These are phyloP conservation scores for Salticus scenicus DNA, from an alignment of 2,888 invertebrate species.

Conservation along the genomic window DNA sequence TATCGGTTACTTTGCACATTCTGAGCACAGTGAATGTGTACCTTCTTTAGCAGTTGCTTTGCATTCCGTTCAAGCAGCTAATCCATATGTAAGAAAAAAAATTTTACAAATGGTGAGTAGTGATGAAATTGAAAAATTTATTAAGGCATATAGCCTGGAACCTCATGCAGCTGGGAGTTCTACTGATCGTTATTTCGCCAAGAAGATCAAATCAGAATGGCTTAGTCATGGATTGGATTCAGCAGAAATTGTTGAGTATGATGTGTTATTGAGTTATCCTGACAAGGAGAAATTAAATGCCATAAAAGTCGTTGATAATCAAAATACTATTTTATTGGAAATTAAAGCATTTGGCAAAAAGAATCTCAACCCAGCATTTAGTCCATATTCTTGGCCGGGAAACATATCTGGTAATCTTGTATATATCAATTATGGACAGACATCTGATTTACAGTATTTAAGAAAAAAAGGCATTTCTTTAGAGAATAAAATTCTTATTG, in stretches of 20 bases:
- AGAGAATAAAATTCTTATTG: conserved; percentile 77
- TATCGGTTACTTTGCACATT: conserved; percentile 72
- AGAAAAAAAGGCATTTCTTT: conserved; percentile 74
- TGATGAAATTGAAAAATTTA: conserved; percentile 62
- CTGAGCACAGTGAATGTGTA: conserved; percentile 69
- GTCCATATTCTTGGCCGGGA: conserved; percentile 73
- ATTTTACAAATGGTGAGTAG: conserved; percentile 63
- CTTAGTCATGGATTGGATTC: conserved; percentile 70
- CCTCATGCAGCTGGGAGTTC: conserved; percentile 71
- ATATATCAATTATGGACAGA: conserved; percentile 77
- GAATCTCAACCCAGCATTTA: conserved; percentile 72
- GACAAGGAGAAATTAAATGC: conserved; percentile 70
- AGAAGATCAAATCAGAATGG: conserved; percentile 68
- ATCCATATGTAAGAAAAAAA: conserved; percentile 71
- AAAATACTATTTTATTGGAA: conserved; percentile 34
- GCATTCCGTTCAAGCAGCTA: conserved; percentile 71
- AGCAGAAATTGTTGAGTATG: conserved; percentile 70
- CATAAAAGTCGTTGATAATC: conserved; percentile 66
- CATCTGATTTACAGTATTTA: conserved; percentile 76
- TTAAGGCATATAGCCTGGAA: conserved; percentile 65
- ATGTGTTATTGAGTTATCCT: conserved; percentile 71
- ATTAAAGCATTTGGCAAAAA: conserved; percentile 60
- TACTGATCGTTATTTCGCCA: conserved; percentile 70
- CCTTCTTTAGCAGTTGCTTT: conserved; percentile 70
- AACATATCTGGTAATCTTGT: conserved; percentile 73